phyloP scores from a whole-genome alignment of 2,888 invertebrate genomes.

The Iphiclides podalirius region DNA sequence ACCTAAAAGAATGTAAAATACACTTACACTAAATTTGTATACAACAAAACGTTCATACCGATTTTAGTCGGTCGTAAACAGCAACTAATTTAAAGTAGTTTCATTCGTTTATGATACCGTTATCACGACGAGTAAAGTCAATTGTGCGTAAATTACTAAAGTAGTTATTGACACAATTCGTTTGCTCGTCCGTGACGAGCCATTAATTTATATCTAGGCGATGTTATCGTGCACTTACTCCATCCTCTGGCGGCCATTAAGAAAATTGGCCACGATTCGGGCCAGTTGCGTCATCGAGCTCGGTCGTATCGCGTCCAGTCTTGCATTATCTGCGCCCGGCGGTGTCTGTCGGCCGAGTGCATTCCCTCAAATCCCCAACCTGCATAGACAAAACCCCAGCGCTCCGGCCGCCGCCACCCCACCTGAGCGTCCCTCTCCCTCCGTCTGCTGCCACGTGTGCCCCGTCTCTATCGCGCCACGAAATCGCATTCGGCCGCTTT shows the following conservation, averaged over 20 bases:
- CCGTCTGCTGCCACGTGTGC: conserved; percentile 38
- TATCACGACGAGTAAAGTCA: conserved; percentile 11
- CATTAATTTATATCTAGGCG: conserved; percentile 45
- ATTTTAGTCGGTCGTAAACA: too few species aligned
- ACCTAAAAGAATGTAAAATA: too few species aligned
- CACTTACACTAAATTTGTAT: too few species aligned
- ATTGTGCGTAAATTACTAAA: conserved; percentile 12
- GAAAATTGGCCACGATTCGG: conserved; percentile 62
- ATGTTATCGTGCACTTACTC: conserved; percentile 59
- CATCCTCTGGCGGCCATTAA: conserved; percentile 57
- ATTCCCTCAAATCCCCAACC: conserved; percentile 56
- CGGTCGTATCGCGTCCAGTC: conserved; percentile 2
- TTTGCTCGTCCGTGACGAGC: conserved; percentile 11
- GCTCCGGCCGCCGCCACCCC: conserved; percentile 62
- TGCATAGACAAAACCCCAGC: conserved; percentile 64
- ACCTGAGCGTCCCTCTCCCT: conserved; percentile 59
- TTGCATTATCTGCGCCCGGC: conserved; percentile 11
- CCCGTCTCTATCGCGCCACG: conserved; percentile 64
- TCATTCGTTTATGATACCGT: conserved; percentile 3
- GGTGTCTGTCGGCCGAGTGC: conserved; percentile 50
- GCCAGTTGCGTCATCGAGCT: conserved; percentile 61
- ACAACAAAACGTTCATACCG: too few species aligned
- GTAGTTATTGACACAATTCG: conserved; percentile 14
- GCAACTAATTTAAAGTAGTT: not conserved
- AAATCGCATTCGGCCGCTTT: conserved; percentile 74